phyloP scores from a whole-genome alignment of 2,113 vertebrate species.

The Ranitomeya variabilis region DNA sequence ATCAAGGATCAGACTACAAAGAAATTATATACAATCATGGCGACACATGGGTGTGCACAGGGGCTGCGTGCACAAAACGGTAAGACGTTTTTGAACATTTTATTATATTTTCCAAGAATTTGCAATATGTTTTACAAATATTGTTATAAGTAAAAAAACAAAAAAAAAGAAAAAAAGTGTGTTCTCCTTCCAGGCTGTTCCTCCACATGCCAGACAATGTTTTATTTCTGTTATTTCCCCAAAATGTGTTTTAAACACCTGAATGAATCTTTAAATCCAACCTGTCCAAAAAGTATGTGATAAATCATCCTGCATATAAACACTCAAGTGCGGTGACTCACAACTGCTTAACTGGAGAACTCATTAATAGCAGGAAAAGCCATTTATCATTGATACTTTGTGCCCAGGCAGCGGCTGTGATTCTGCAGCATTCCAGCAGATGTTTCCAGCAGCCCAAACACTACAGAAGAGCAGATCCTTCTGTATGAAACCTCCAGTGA shows the following conservation, averaged over 20 bases:
- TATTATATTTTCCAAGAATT: background rate
- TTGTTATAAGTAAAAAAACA: background rate
- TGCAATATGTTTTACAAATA: background rate
- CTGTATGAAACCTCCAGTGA: conserved; percentile 61
- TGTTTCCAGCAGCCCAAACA: conserved; percentile 64
- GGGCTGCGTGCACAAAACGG: background rate
- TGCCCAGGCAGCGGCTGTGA: conserved; percentile 61
- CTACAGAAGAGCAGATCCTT: conserved; percentile 55
- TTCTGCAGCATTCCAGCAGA: conserved; percentile 62
- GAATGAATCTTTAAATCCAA: conserved; percentile 63
- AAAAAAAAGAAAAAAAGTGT: background rate
- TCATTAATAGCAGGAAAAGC: conserved; percentile 62
- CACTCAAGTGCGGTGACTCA: conserved; percentile 60
- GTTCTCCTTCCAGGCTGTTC: background rate
- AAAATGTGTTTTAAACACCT: conserved; percentile 61
- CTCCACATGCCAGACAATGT: conserved; percentile 1
- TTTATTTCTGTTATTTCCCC: conserved; percentile 55
- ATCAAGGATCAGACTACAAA: too few relatives aligned
- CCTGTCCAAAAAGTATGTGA: conserved; percentile 60
- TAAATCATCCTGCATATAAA: conserved; percentile 64
- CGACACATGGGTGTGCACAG: too few relatives aligned
- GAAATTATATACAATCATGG: too few relatives aligned
- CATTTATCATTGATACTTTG: conserved; percentile 63
- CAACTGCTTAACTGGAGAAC: conserved; percentile 61
- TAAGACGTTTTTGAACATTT: background rate